Base-by-base conservation (phyloP, 2,797 vertebrate species). In the Synaphobranchus kaupii region DNA sequence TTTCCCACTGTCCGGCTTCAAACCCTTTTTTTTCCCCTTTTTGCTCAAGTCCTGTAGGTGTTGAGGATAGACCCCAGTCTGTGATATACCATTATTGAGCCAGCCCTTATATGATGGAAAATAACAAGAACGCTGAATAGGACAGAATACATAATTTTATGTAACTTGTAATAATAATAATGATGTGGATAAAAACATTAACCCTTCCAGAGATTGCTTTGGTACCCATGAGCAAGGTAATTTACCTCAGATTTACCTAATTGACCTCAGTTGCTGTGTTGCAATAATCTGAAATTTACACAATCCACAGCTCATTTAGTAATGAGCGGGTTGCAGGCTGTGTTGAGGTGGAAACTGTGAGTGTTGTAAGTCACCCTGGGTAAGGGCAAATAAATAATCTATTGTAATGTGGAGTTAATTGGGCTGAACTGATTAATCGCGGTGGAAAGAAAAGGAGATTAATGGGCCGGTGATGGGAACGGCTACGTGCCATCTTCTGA, bases 351-450 rank as follows among this genome's bases (percentile, higher is more conserved):
- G 50, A n/a, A 50, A n/a, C 78, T 10, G 44, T n/a, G 78, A 81
- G 84, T 48, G 66, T 39, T 39, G 58, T 47, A 85, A 50, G 84
- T 48, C 58, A 60, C 58, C 66, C 58, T 71, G 78, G 44, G n/a
- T 81, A 48, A 81, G 78, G 78, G 78, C 44, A 81, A 81, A 81
- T 81, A 81, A 81, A 81, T 81, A 81, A 81, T 81, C 78, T 81
- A 50, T 81, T 50, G 44, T 81, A 81, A 81, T 81, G 78, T 81
- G 47, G 78, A 48, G 78, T 81, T 81, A 81, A 81, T 81, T 81
- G 78, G 78, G 78, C 78, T 25, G 44, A 81, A 81, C 78, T 81
- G 78, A 81, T 81, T 48, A n/a, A 81, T 81, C 25, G 78, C 25
- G 47, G 78, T 50, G 78, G 44, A 81, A n/a, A 81, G 78, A 81